A percentile compares a stretch with the other conserved stretches of the same genome.
phyloP scores from a whole-genome alignment of 2,797 vertebrate genomes.

The Phoeniculus purpureus region DNA sequence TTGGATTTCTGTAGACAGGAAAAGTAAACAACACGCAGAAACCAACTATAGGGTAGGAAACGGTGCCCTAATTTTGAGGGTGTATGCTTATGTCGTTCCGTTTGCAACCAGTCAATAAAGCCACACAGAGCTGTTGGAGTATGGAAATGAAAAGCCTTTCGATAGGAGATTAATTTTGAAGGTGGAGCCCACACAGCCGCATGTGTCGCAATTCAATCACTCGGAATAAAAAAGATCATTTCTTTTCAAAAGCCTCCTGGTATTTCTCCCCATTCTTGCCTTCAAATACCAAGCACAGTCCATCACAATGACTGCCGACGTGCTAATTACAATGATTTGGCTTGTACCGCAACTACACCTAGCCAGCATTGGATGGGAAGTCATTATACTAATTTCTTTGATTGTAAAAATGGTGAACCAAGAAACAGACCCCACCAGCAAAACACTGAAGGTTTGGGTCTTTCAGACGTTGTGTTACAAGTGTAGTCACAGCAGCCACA shows the following conservation, averaged over 20 bases:
- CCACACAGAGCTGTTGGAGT: not conserved
- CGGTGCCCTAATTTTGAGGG: not conserved
- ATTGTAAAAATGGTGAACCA: not conserved
- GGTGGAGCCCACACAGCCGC: not conserved
- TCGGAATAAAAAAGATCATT: not conserved
- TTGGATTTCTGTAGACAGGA: not conserved
- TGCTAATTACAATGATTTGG: not conserved
- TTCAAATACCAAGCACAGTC: not conserved
- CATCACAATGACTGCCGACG: not conserved
- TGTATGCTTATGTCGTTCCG: not conserved
- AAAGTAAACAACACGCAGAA: not conserved
- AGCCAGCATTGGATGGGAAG: not conserved
- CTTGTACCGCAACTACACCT: not conserved
- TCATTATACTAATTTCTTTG: not conserved
- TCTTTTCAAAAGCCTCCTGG: not conserved
- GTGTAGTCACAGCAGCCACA: accelerated
- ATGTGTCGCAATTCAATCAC: not conserved
- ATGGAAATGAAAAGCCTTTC: constrained; percentile 1
- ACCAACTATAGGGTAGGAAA: not conserved
- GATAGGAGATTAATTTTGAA: not conserved
- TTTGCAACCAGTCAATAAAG: constrained; percentile 24
- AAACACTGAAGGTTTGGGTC: not conserved
- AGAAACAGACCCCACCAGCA: not conserved
- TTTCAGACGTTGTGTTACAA: not conserved
- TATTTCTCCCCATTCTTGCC: not conserved